phyloP scores from a whole-genome alignment of 2,113 vertebrate species.

The Ibidorhyncha struthersii region DNA sequence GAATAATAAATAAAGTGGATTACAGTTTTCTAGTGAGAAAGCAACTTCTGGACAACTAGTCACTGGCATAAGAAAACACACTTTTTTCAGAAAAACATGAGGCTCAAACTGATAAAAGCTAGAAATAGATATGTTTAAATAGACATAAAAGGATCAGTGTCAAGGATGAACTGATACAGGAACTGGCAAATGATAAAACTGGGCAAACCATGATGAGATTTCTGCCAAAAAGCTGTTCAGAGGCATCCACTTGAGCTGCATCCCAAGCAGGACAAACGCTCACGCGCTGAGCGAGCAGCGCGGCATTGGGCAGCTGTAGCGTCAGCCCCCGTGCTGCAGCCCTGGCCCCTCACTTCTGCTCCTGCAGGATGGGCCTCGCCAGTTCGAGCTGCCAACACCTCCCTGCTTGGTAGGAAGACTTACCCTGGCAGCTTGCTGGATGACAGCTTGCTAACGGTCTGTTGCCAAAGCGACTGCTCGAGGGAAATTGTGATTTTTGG shows the following conservation, averaged over 20 bases:
- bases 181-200: neutral
- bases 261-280: neutral
- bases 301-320: fast-evolving
- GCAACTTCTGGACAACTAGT: neutral
- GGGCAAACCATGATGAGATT: neutral
- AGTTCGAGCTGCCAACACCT: constrained; percentile 16
- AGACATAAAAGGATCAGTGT: neutral
- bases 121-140: neutral
- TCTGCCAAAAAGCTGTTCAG: constrained; percentile 41
- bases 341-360: neutral
- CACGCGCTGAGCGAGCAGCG: fast-evolving
- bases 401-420: neutral
- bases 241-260: neutral
- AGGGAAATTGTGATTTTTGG: constrained; percentile 2
- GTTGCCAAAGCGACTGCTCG: neutral
- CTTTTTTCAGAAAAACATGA: neutral
- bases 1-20: neutral
- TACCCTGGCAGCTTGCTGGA: constrained; percentile 24
- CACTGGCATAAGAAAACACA: neutral
- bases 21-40: neutral
- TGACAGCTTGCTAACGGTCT: constrained; percentile 21
- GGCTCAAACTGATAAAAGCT: neutral
- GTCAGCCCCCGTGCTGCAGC: neutral
- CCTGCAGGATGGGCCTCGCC: neutral
- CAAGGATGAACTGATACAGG: neutral